phyloP scores from a whole-genome alignment of 2,113 vertebrate genomes.

The Tyrannus savana region DNA sequence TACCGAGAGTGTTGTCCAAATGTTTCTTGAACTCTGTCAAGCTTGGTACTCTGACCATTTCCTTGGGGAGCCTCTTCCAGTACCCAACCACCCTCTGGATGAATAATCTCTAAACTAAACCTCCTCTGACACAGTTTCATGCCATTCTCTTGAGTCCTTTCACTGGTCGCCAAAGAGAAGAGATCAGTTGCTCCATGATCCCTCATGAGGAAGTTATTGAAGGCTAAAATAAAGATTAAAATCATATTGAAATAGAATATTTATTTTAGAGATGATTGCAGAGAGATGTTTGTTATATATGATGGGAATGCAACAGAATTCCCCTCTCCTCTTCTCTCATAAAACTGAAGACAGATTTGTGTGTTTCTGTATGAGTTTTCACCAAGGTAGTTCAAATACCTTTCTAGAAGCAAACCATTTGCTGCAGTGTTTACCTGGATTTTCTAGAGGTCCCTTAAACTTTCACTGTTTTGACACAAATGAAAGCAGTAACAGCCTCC shows the following conservation, averaged over 20 bases:
- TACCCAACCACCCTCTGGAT: fast-evolving
- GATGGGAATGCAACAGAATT: neutral
- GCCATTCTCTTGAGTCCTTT: neutral
- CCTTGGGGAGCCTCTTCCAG: neutral
- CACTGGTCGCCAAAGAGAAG: neutral
- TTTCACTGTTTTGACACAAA: neutral
- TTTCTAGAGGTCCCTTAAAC: neutral
- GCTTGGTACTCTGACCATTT: neutral
- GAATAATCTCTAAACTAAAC: neutral
- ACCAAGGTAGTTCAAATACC: neutral
- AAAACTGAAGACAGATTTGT: neutral
- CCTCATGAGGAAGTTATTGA: neutral
- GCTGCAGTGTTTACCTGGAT: neutral
- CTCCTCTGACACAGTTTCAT: neutral
- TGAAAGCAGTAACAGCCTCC: neutral
- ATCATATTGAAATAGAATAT: neutral
- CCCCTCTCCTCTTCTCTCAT: neutral
- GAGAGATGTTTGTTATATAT: neutral
- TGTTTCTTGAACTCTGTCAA: neutral
- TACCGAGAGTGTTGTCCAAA: neutral
- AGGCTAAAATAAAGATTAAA: neutral
- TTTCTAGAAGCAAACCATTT: neutral
- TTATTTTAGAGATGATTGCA: neutral
- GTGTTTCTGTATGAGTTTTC: neutral
- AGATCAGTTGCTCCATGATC: too few species aligned